Base-by-base conservation (phyloP, 2,888 invertebrate species). In the Melanostoma scalare region DNA sequence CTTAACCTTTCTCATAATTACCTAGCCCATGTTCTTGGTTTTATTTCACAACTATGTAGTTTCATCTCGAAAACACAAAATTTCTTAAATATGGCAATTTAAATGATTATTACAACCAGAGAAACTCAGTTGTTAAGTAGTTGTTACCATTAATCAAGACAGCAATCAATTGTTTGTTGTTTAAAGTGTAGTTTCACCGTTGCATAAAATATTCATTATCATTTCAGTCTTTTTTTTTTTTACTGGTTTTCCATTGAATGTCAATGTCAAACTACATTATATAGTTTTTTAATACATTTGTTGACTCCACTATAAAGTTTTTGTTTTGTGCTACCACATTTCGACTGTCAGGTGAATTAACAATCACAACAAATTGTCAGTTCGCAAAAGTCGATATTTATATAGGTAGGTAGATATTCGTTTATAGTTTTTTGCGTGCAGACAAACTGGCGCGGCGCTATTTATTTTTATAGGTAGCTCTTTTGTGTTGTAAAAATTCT, bases 371-470 rank as follows among this genome's bases (percentile, higher is more conserved):
- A 42, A 42, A 42, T 42, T 42, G 42, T 20, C 20, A 20, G 20
- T 20, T 20, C 20, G 20, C 20, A 20, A 20, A 20, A 20, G 20
- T 20, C 20, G 20, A 20, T 20, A 20, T 20, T 0, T 20, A 20
- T 0, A 1, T 20, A 1, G 20, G 20, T 46, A 3, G 10, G 44
- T 3, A 46, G 44, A 46, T 10, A 46, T n/a, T 9, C n/a, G n/a
- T 46, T 10, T 46, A 3, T 5, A 10, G n/a, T 46, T 46, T 55
- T 8, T 72, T 72, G 80, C 80, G 75, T 80, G 75, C 63, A 80
- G 75, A 80, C 80, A 69, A 30, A 58, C 63, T 44, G 80, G 61
- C 75, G 69, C 36, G 44, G 44, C 44, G 44, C 44, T n/a, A 46
- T 46, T 46, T 46, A 46, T 46, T 10, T 46, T 46, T 46, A 46